phyloP scores from a whole-genome alignment of 2,113 vertebrate species.

The Casuarius casuarius region DNA sequence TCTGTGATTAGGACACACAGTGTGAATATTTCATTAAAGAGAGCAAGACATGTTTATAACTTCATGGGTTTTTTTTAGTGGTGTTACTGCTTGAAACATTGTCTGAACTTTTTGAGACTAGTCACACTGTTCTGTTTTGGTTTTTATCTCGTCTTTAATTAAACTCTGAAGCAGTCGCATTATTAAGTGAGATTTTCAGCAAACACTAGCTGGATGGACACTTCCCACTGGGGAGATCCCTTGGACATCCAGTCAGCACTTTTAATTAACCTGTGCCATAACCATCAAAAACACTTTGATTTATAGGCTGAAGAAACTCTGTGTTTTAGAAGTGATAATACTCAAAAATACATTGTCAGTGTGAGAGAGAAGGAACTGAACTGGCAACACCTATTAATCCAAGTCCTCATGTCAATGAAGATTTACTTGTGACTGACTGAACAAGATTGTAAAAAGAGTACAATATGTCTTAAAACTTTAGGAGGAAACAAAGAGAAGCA shows the following conservation, averaged over 20 bases:
- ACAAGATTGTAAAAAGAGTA: neutral
- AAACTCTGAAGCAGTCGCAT: slow-evolving; percentile 36
- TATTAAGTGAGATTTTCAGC: slow-evolving; percentile 44
- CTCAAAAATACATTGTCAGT: neutral
- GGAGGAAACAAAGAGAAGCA: neutral
- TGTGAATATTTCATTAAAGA: neutral
- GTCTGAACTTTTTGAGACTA: neutral
- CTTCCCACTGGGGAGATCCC: neutral
- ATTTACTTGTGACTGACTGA: neutral
- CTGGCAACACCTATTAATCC: slow-evolving; percentile 32
- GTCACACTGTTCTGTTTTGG: neutral
- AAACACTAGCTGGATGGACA: slow-evolving; percentile 12
- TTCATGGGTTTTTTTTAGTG: neutral
- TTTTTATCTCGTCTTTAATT: slow-evolving; percentile 37
- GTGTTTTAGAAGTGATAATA: slow-evolving; percentile 19
- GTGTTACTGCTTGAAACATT: neutral
- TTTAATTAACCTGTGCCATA: slow-evolving; percentile 50
- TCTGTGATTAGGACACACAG: neutral
- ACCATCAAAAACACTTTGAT: slow-evolving; percentile 43
- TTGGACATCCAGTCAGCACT: slow-evolving; percentile 41
- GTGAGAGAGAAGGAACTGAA: neutral
- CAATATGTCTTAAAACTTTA: neutral
- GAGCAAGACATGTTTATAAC: neutral
- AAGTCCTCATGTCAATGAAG: neutral
- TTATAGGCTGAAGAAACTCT: slow-evolving; percentile 47